Base-by-base conservation (phyloP, 2,888 invertebrate species). In the Dimorphilus gyrociliatus region DNA sequence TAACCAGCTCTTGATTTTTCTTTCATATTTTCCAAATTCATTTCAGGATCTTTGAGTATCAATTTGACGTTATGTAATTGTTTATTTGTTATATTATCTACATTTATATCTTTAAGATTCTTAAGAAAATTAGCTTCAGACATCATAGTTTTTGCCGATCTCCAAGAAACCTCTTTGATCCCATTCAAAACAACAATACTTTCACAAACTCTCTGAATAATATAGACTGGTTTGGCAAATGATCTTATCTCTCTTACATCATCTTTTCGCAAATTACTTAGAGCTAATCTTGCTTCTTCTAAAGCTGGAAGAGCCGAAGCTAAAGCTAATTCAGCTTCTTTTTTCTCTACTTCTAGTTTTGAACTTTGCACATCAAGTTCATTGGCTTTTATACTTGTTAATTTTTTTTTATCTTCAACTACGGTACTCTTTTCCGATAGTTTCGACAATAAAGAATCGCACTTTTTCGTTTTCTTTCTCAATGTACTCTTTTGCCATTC, bases 1-100 rank as follows among this genome's bases (percentile, higher is more conserved):
- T 70, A 76, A 44, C 82, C 84, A 23, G 81, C 82, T 56, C 74
- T 73, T 47, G 81, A 81, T 35, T 82, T 76, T 15, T 64, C 36
- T 36, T 73, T 71, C 79, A 84, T 81, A 29, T 79, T 77, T 28
- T 78, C 78, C 24, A 81, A 32, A 3, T 8, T 8, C 21, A 21
- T 21, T 8, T 21, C 21, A 8, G n/a, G 8, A 21, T 21, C 21
- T 21, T 39, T 46, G 30, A 47, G 37, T 5, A 41, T 37, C 32
- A 42, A 36, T 15, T 33, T 32, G 15, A 33, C 32, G 3, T 25
- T 35, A 23, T 30, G 17, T 15, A 37, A 26, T 18, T 32, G 29
- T 27, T 37, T 37, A 6, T 18, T 15, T 7, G 37, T 25, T 16
- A 37, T 36, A 18, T 23, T 28, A 15, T 37, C 37, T n/a, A 37